Conservation (phyloP, 1,140 invertebrate genomes). For the Sarcophaga bullata region DNA sequence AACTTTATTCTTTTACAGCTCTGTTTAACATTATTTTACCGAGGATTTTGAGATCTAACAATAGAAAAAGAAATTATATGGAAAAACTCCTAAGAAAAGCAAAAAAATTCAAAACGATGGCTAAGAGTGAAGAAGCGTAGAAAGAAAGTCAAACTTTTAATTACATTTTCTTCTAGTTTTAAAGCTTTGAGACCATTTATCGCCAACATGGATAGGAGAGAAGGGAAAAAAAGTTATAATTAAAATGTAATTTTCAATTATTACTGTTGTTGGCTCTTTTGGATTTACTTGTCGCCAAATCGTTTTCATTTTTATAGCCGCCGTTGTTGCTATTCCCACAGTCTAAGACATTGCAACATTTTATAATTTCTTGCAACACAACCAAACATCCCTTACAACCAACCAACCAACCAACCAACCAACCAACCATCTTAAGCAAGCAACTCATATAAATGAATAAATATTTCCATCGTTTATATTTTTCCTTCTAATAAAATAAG, state of each 20-base stretch:
- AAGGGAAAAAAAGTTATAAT: constrained; percentile 22
- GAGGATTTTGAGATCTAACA: too few species aligned
- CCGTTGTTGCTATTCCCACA: neutral
- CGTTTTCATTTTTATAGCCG: neutral
- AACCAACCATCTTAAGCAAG: too few species aligned
- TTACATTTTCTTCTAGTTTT: constrained; percentile 31
- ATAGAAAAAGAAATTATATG: neutral
- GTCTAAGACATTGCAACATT: neutral
- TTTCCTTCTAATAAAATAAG: neutral
- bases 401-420: too few species aligned
- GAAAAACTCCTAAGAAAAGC: neutral
- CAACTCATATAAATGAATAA: too few species aligned
- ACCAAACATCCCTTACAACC: neutral
- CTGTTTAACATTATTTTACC: too few species aligned
- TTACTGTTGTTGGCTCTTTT: neutral
- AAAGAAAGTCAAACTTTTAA: constrained; percentile 38
- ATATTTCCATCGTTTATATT: too few species aligned
- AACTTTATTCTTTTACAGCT: too few species aligned
- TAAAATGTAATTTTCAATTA: constrained; percentile 35
- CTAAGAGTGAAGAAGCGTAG: neutral
- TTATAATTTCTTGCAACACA: neutral
- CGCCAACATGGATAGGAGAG: neutral
- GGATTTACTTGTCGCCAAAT: neutral
- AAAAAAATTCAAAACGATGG: neutral
- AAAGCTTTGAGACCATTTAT: constrained; percentile 23